phyloP scores from a whole-genome alignment of 2,888 invertebrate genomes.

The Odontocolon sp. region DNA sequence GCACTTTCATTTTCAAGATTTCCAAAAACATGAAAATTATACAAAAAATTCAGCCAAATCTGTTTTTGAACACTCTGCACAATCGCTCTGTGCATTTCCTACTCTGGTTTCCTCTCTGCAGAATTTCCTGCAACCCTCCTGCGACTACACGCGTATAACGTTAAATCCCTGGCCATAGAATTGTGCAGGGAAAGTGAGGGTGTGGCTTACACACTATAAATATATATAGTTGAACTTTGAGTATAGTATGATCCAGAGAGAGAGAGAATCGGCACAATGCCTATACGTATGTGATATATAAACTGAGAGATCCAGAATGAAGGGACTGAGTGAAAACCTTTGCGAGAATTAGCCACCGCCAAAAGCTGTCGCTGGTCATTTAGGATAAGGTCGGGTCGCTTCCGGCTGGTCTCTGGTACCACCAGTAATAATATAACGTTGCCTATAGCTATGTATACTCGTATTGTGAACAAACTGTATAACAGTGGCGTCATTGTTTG shows the following conservation, averaged over 20 bases:
- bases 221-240: conserved; percentile 42
- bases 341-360: conserved; percentile 58
- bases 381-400: conserved; percentile 60
- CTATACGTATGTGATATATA: conserved; percentile 13
- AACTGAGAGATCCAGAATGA: conserved; percentile 17
- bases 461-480: neutral
- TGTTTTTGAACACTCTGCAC: conserved; percentile 34
- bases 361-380: conserved; percentile 63
- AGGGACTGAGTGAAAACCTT: conserved; percentile 44
- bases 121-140: conserved; percentile 6
- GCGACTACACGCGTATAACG: conserved; percentile 49
- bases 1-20: too few species aligned
- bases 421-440: conserved; percentile 21
- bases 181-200: conserved; percentile 28
- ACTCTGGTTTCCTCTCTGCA: conserved; percentile 18
- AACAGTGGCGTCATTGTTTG: conserved; percentile 52
- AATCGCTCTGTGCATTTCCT: conserved; percentile 16
- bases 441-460: conserved; percentile 1
- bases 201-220: neutral
- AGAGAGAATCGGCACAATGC: too few species aligned
- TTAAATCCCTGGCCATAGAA: conserved; percentile 48
- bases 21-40: neutral
- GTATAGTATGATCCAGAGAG: conserved; percentile 18
- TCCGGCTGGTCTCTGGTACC: conserved; percentile 36
- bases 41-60: conserved; percentile 9